phyloP scores from a whole-genome alignment of 2,888 invertebrate species.

The Cryptophagus acutangulus region DNA sequence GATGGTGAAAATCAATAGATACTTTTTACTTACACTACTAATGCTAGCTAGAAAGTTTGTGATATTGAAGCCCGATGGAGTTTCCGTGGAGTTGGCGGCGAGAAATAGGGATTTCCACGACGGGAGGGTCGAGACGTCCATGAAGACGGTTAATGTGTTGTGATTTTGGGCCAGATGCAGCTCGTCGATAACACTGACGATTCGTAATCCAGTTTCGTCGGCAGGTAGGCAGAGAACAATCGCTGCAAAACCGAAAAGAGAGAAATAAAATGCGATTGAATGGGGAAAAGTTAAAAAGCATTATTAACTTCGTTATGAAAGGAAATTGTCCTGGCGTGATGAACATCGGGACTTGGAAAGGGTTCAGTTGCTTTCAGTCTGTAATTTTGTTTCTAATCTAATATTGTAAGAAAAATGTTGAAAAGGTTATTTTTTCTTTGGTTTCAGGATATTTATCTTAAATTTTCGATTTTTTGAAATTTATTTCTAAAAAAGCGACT shows the following conservation, averaged over 20 bases:
- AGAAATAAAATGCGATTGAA: conserved; percentile 14
- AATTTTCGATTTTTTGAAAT: too few species aligned
- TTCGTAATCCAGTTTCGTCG: conserved; percentile 43
- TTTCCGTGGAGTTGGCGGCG: conserved; percentile 21
- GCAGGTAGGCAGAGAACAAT: conserved; percentile 53
- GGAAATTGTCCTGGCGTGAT: conserved; percentile 13
- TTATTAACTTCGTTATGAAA: conserved; percentile 17
- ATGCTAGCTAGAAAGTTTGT: conserved; percentile 26
- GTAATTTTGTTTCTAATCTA: too few species aligned
- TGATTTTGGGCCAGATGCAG: conserved; percentile 46
- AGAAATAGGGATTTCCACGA: conserved; percentile 43
- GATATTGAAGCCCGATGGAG: conserved; percentile 12
- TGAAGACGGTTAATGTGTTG: conserved; percentile 46
- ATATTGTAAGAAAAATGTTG: too few species aligned
- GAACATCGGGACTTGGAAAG: too few species aligned
- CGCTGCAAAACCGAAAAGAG: conserved; percentile 47
- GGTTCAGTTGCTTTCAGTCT: too few species aligned
- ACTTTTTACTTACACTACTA: conserved; percentile 33
- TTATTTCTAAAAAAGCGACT: too few species aligned
- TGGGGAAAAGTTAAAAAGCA: conserved; percentile 14
- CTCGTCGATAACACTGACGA: conserved; percentile 47
- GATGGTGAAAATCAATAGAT: conserved; percentile 38
- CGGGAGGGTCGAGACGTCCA: conserved; percentile 48
- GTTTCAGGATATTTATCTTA: too few species aligned
- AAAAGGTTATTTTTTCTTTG: too few species aligned